Percentiles rank a stretch among this genome's conserved stretches.
phyloP scores from a whole-genome alignment of 92 coral and sea anemone genomes.

The Parazoanthus swiftii region DNA sequence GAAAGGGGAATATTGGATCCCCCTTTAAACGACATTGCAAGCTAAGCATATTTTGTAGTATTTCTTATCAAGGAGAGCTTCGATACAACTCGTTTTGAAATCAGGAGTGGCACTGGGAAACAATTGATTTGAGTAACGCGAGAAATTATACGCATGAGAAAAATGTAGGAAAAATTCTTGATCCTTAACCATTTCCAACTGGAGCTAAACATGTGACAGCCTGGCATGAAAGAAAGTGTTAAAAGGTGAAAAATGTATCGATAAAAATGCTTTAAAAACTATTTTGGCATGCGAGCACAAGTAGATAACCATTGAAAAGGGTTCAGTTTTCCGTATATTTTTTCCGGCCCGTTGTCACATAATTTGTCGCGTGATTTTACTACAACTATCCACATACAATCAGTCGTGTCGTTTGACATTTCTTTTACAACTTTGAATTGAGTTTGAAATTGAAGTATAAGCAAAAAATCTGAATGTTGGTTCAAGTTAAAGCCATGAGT shows the following conservation, averaged over 20 bases:
- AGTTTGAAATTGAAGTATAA: not conserved
- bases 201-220: not conserved
- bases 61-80: not conserved
- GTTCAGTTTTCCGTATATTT: not conserved
- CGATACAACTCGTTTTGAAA: not conserved
- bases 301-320: not conserved
- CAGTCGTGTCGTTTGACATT: not conserved
- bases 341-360: not conserved
- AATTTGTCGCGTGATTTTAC: not conserved
- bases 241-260: not conserved
- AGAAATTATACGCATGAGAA: not conserved
- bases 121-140: not conserved
- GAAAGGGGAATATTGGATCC: too few species aligned
- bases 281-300: constrained; percentile 1
- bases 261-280: not conserved
- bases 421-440: not conserved
- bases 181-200: not conserved
- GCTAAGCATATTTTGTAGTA: not conserved
- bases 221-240: constrained; percentile 4
- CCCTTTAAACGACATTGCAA: too few species aligned
- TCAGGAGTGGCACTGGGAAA: not conserved
- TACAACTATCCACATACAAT: not conserved
- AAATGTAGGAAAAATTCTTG: not conserved
- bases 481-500: not conserved
- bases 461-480: not conserved